Evolutionary conservation across 1,140 invertebrate genomes (phyloP), one percentile per base, ranked within the genome.

Genomic region (Pteromalus puparum): DNA sequence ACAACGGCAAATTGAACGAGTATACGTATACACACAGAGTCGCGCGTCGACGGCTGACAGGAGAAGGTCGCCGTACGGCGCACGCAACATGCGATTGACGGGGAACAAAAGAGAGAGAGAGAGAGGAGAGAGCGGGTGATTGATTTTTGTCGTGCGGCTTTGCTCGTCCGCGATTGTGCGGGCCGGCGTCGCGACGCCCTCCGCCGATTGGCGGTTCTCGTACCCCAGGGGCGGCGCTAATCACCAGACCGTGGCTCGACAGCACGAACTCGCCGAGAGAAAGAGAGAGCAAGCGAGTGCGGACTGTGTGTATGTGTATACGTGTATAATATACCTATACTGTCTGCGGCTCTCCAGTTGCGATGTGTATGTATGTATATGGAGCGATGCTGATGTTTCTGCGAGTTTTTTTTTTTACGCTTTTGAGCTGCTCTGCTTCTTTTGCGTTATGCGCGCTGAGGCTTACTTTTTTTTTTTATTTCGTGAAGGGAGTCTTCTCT

Each of bases 111-210:
- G 70, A 76, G 82, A 65, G 53, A 83, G 81, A 46, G 53, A 68
- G 82, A 26, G 70, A 30, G 34, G 46, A 86, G 81, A 87, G 84
- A 82, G 86, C 88, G 90, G 89, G 91, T 92, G 92, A 93, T 93
- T 93, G 92, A 92, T 92, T 92, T 93, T 93, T 93, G 92, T 92
- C 91, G 91, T 92, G 91, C 67, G 67, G 91, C 91, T 92, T 92
- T 92, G 90, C 90, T 91, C 90, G 88, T 90, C 89, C 90, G 89
- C 91, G 91, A 91, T 92, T 91, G 90, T 93, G 89, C 90, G 89
- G 87, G 89, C 87, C 89, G 90, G 91, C 91, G 91, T 92, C 92
- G 90, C 91, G 92, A 91, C 92, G 92, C 91, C 90, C 89, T 91
- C 89, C 90, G 89, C 90, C 91, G 91, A 92, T 92, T 92, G 92